Percentiles rank a stretch among this genome's conserved stretches.
phyloP scores from a whole-genome alignment of 2,888 invertebrate species.

The Leptinotarsa rubiginosa region DNA sequence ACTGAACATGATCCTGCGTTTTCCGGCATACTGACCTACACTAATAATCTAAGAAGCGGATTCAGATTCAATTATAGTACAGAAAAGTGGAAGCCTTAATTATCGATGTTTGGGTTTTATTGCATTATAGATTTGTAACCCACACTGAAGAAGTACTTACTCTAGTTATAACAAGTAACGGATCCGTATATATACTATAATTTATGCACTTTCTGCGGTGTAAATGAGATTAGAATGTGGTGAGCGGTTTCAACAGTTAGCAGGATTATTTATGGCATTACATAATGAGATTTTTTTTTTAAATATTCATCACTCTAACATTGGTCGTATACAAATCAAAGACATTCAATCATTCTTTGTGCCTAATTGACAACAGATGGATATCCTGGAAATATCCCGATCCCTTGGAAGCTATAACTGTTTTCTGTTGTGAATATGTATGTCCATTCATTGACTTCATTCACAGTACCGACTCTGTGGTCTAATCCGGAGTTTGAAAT shows the following conservation, averaged over 20 bases:
- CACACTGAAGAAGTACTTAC: not conserved
- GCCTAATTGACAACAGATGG: too few relatives aligned
- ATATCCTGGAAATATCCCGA: too few relatives aligned
- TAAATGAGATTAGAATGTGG: not conserved
- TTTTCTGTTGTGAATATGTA: too few relatives aligned
- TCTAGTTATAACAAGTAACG: constrained; percentile 5
- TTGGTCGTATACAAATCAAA: too few relatives aligned
- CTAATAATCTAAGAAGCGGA: constrained; percentile 4
- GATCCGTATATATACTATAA: not conserved
- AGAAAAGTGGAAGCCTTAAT: constrained; percentile 18
- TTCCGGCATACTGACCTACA: constrained; percentile 31
- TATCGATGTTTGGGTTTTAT: constrained; percentile 11
- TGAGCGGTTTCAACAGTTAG: not conserved
- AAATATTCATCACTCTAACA: too few relatives aligned
- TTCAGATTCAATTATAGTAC: constrained; percentile 14
- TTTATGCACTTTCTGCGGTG: not conserved
- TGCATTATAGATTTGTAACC: not conserved
- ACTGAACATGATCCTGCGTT: not conserved
- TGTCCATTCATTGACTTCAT: too few relatives aligned
- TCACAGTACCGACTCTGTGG: too few relatives aligned
- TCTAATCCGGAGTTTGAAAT: too few relatives aligned
- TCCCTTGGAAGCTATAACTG: too few relatives aligned
- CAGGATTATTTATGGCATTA: not conserved
- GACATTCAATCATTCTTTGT: too few relatives aligned
- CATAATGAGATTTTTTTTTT: not conserved